phyloP scores from a whole-genome alignment of 2,797 vertebrate genomes.

The Micromesistius poutassou region DNA sequence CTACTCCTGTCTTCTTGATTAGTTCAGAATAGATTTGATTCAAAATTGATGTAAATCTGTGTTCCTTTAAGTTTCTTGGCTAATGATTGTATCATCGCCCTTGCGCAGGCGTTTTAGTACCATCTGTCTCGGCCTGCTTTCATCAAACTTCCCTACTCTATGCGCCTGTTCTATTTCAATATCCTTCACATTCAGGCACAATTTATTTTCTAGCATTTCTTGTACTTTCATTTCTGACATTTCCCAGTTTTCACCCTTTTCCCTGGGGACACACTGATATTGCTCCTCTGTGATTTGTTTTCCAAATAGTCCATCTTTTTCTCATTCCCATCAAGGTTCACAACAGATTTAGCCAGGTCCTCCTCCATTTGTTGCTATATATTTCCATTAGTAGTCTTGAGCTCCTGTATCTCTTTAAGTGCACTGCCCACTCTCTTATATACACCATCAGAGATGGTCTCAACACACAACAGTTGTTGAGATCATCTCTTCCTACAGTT shows the following conservation, averaged over 20 bases:
- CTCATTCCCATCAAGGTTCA: background rate
- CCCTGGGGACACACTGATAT: background rate
- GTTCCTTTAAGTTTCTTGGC: too few relatives aligned
- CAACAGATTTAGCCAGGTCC: background rate
- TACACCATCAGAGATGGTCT: conserved; percentile 3
- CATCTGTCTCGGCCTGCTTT: too few relatives aligned
- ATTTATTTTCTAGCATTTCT: background rate
- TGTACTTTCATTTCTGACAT: background rate
- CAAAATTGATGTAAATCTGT: too few relatives aligned
- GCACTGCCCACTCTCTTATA: background rate
- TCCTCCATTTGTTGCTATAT: background rate
- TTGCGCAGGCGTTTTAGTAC: too few relatives aligned
- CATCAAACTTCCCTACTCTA: too few relatives aligned
- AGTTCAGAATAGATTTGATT: too few relatives aligned
- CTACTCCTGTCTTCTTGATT: too few relatives aligned
- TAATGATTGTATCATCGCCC: too few relatives aligned
- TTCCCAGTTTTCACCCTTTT: conserved; percentile 1
- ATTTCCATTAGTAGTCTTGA: background rate
- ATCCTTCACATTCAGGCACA: background rate
- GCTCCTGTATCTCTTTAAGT: conserved; percentile 6
- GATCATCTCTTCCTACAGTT: too few relatives aligned
- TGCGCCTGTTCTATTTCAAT: conserved; percentile 6
- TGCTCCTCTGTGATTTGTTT: background rate
- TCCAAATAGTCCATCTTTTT: conserved; percentile 9
- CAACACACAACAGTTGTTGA: conserved; percentile 4